These are phyloP conservation scores for Chaunax sp. DNA, from an alignment of 2,797 vertebrate genomes.

Conservation along the genomic window DNA sequence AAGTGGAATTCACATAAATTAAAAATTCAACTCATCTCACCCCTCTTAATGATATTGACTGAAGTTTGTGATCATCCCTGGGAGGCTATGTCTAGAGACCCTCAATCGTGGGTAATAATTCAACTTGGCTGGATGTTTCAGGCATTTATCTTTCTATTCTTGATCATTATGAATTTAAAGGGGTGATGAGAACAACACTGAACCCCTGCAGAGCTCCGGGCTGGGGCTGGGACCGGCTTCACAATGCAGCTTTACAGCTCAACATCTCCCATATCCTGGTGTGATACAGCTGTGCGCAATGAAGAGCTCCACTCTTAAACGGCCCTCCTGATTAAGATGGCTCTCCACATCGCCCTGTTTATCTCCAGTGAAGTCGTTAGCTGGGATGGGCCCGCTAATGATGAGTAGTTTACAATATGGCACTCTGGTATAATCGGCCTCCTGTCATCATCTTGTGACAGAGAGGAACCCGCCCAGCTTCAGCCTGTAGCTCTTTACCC, in stretches of 20 bases:
- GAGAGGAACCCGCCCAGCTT: conserved; percentile 61
- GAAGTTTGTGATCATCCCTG: conserved; percentile 52
- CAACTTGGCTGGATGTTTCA: conserved; percentile 59
- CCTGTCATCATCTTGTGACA: conserved; percentile 69
- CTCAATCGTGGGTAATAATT: conserved; percentile 58
- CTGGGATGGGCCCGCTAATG: conserved; percentile 73
- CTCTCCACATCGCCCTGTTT: conserved; percentile 69
- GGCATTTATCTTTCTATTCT: conserved; percentile 62
- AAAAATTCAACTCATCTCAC: conserved; percentile 68
- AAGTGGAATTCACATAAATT: conserved; percentile 67
- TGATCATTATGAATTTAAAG: conserved; percentile 61
- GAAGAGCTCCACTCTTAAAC: conserved; percentile 71
- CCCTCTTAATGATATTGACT: conserved; percentile 38
- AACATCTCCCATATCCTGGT: conserved; percentile 65
- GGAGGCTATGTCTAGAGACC: conserved; percentile 56
- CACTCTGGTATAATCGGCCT: conserved; percentile 67
- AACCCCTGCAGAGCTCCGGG: conserved; percentile 55
- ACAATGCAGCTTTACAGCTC: conserved; percentile 66
- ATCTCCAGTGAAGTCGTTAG: conserved; percentile 75
- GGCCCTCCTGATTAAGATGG: conserved; percentile 75
- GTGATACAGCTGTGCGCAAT: conserved; percentile 80
- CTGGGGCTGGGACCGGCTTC: conserved; percentile 50
- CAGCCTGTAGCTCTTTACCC: conserved; percentile 70
- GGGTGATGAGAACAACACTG: conserved; percentile 48
- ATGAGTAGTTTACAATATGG: conserved; percentile 85